Base-by-base conservation (phyloP, 2,797 vertebrate genomes). In the Melanotaenia trifasciata region DNA sequence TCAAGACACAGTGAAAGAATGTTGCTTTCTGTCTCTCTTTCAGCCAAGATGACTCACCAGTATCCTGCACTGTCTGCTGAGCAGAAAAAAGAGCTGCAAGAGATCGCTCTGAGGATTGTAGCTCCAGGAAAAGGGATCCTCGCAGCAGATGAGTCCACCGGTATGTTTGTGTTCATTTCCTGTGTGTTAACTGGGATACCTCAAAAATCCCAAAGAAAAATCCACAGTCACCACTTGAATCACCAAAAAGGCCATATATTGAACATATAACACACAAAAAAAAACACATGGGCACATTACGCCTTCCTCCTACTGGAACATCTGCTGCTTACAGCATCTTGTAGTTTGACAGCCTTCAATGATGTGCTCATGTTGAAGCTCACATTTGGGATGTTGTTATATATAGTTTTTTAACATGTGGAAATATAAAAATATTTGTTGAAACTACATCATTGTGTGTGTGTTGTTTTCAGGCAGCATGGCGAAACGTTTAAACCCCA, bases 401-500 rank as follows among this genome's bases (percentile, higher is more conserved):
- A 12, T 36, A 12, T 36, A 36, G 38, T 40, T 40, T 4, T 56
- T 56, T 56, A 13, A 26, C 28, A 7, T 56, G 53, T 56, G 30
- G 24, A 30, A 51, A 51, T 51, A 47, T n/a, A 18, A 2, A 47
- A 5, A 45, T 45, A 45, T 47, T 20, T 50, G 47, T 50, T 50
- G 5, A n/a, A n/a, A 20, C n/a, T 51, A 11, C 10, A 22, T 51
- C 20, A 26, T 6, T 18, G 14, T 18, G 14, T 30, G 54, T 57
- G 45, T 50, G 20, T 5, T 40, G 6, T 5, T 53, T 4, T 57
- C 82, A 99, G 98, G 98, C 60, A 99, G 98, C 92, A 99, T 99
- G 98, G 96, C 95, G 0, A 99, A 99, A 83, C 96, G 98, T 45
- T 88, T 99, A 62, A 98, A 94, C 92, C 97, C 97, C 84, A 99